Evolutionary conservation across 2,113 vertebrate genomes (phyloP).

Genomic region (Pterocles gutturalis): DNA sequence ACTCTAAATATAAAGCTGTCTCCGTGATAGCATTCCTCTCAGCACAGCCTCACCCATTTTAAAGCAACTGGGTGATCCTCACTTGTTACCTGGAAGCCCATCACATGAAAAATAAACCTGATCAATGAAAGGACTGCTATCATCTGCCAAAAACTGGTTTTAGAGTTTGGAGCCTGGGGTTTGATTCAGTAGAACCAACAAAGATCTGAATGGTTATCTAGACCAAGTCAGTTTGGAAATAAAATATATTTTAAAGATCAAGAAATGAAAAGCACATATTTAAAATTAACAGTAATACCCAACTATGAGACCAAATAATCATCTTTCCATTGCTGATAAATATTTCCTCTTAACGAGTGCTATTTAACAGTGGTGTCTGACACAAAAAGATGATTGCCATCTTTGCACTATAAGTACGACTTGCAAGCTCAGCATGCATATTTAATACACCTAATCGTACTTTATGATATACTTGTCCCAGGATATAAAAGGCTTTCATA

Average conservation of each 20-base stretch:
- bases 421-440: background rate
- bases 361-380: background rate
- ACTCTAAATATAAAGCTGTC: background rate
- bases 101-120: slow-evolving; percentile 13
- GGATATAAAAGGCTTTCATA: background rate
- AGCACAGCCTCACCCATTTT: background rate
- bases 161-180: background rate
- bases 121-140: background rate
- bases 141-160: background rate
- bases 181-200: background rate
- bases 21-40: background rate
- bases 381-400: background rate
- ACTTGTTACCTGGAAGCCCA: background rate
- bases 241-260: background rate
- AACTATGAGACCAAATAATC: background rate
- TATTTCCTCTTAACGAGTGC: background rate
- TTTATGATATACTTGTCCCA: background rate
- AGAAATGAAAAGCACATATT: background rate
- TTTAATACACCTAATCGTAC: background rate
- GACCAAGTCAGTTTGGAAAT: background rate
- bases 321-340: background rate
- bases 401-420: background rate
- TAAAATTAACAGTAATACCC: background rate
- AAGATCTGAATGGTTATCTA: background rate
- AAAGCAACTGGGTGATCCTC: background rate